Evolutionary conservation across 2,888 invertebrate species (phyloP).

Genomic region (Epirrita christyi): DNA sequence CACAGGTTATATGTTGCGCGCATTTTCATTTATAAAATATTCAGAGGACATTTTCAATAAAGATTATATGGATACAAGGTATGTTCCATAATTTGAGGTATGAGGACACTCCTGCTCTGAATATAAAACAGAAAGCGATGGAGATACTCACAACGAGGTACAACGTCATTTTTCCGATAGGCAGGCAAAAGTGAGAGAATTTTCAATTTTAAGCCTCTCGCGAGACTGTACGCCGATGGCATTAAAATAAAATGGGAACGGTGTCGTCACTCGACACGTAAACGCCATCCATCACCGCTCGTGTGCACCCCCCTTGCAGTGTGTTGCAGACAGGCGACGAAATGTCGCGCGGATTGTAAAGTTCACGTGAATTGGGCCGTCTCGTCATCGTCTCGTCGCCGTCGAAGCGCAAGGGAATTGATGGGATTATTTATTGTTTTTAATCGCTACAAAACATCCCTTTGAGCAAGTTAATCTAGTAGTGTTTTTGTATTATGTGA

Average conservation of each 20-base stretch:
- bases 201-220: slow-evolving; percentile 81
- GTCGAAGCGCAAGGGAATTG: slow-evolving; percentile 18
- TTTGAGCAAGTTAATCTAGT: too few species aligned
- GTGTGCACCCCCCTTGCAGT: slow-evolving; percentile 59
- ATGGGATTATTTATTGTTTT: slow-evolving; percentile 7
- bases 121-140: slow-evolving; percentile 27
- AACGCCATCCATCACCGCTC: slow-evolving; percentile 75
- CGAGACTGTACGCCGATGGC: slow-evolving; percentile 60
- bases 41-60: slow-evolving; percentile 31
- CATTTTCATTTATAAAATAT: slow-evolving; percentile 24
- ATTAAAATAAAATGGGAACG: slow-evolving; percentile 79
- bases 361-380: slow-evolving; percentile 17
- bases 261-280: slow-evolving; percentile 79
- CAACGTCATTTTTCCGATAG: slow-evolving; percentile 63
- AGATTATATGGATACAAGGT: slow-evolving; percentile 32
- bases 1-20: slow-evolving; percentile 14
- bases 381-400: not conserved
- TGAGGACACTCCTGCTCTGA: slow-evolving; percentile 23
- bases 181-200: slow-evolving; percentile 64
- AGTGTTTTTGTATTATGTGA: too few species aligned
- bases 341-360: slow-evolving; percentile 35
- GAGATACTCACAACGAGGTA: slow-evolving; percentile 31
- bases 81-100: slow-evolving; percentile 30
- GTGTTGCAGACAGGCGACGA: slow-evolving; percentile 50
- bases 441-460: not conserved